These are phyloP conservation scores for Falco naumanni DNA, from an alignment of 2,797 vertebrate species.

Conservation along the genomic window DNA sequence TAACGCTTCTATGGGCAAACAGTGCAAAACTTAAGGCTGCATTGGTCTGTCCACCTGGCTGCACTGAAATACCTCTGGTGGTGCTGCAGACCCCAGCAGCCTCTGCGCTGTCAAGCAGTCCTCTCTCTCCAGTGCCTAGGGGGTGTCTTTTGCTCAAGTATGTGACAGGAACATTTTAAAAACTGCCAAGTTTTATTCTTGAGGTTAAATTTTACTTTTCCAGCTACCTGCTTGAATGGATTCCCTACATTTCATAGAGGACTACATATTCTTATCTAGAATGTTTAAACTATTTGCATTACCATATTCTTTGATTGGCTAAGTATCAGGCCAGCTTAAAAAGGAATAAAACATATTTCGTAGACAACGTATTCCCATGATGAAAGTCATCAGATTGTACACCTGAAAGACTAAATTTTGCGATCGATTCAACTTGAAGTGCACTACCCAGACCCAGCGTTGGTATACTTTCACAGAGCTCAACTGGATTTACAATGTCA, in stretches of 20 bases:
- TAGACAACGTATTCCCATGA: neutral
- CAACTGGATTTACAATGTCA: neutral
- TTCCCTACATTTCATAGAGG: neutral
- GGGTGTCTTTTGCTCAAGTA: neutral
- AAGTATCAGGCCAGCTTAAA: neutral
- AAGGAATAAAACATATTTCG: neutral
- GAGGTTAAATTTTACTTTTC: neutral
- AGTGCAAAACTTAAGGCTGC: neutral
- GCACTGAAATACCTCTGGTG: neutral
- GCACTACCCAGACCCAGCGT: neutral
- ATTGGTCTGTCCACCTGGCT: fast-evolving
- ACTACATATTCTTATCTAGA: neutral
- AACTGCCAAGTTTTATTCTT: neutral
- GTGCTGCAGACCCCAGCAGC: neutral
- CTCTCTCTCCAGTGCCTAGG: neutral
- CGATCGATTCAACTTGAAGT: neutral
- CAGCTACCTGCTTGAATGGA: neutral
- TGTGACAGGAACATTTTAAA: neutral
- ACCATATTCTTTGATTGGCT: neutral
- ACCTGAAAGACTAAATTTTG: neutral
- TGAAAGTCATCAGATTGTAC: neutral
- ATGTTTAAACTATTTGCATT: neutral
- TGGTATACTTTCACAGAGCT: neutral
- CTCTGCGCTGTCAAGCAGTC: neutral
- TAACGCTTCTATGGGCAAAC: neutral